Base-by-base conservation (phyloP, 2,113 vertebrate species). In the Australoheros scitulus region DNA sequence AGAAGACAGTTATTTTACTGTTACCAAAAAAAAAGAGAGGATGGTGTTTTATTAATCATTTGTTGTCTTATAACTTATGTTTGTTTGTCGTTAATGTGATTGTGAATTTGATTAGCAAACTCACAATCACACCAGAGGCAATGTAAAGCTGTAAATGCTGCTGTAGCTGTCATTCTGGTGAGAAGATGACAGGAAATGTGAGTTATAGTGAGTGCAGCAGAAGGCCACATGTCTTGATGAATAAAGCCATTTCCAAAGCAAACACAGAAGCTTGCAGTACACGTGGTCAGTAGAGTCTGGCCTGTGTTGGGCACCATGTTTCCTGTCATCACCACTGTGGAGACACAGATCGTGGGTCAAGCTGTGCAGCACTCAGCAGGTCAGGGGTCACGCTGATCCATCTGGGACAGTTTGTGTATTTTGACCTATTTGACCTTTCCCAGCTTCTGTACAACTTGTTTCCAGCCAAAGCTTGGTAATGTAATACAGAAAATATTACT, bases 311-410 rank as follows among this genome's bases (percentile, higher is more conserved):
- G 41, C 63, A 36, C 60, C 55, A 29, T 29, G 76, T 26, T 74
- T 61, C 58, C 59, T 81, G 74, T 79, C 68, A 58, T 79, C 56
- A 36, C 75, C 9, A 5, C 68, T 52, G 68, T 22, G 13, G 14
- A 70, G 34, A 38, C 34, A 9, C 1, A 11, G 50, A 13, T 26
- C 65, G 34, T 3, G 7, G 29, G 36, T 41, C 79, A 70, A 10
- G 60, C 24, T 58, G 52, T 29, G 64, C 60, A 15, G 2, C 22
- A 75, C 61, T 80, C 43, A 36, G 29, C 15, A 7, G 70, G 26
- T 82, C 43, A 77, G 22, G 83, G 50, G 70, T 80, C 65, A 52
- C 3, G 38, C 32, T 20, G 43, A 24, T 61, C 63, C 24, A 13
- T 32, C 63, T 24, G 29, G 72, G 61, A 78, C 63, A 55, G 7